Percentiles rank a stretch among this genome's conserved stretches.
phyloP scores from a whole-genome alignment of 2,888 invertebrate genomes.

The Polydrusus cervinus region DNA sequence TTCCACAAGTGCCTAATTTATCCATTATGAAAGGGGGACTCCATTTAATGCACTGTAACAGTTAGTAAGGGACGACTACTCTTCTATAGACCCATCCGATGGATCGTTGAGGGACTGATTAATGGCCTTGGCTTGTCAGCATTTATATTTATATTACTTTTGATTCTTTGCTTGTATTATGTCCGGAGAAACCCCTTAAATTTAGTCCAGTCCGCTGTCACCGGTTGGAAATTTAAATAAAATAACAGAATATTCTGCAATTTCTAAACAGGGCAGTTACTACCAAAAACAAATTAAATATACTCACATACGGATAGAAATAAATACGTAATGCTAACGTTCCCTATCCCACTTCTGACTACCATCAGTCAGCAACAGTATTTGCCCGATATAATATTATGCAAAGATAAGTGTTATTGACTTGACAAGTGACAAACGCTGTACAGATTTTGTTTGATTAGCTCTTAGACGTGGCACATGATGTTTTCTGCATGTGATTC shows the following conservation, averaged over 20 bases:
- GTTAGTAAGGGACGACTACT: conserved; percentile 4
- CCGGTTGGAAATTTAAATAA: too few relatives aligned
- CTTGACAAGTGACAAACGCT: conserved; percentile 18
- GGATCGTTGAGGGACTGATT: conserved; percentile 10
- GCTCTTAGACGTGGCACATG: conserved; percentile 11
- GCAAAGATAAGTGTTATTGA: conserved; percentile 19
- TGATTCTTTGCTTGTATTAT: background rate
- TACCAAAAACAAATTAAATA: too few relatives aligned
- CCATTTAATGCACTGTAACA: conserved; percentile 28
- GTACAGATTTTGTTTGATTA: conserved; percentile 29
- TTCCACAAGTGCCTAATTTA: conserved; percentile 11
- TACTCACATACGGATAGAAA: too few relatives aligned
- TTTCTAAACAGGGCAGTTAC: too few relatives aligned
- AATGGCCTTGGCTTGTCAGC: conserved; percentile 2
- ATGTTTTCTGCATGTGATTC: background rate
- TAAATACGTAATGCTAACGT: too few relatives aligned
- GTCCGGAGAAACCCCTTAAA: background rate
- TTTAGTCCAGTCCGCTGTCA: background rate
- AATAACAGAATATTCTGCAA: too few relatives aligned
- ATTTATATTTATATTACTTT: background rate
- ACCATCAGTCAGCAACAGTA: conserved; percentile 2
- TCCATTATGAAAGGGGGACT: conserved; percentile 28
- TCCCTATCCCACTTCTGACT: too few relatives aligned
- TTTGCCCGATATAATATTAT: conserved; percentile 18
- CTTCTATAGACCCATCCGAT: conserved; percentile 8